Evolutionary conservation across 2,113 vertebrate species (phyloP), one percentile per base, ranked within the genome.

Genomic region (Odontesthes bonariensis): DNA sequence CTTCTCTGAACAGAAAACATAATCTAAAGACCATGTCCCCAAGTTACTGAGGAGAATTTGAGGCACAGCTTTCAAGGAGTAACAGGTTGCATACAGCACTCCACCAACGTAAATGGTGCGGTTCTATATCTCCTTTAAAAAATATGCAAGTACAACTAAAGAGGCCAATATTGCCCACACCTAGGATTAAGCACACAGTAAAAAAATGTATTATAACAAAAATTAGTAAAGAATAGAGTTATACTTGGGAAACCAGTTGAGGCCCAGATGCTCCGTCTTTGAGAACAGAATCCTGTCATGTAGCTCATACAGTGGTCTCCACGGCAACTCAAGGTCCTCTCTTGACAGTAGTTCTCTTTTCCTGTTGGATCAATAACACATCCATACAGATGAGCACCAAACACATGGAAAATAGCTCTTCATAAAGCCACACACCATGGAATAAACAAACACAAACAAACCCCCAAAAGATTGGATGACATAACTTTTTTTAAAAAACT

Each of bases 161-260:
- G 51, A 33, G 14, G 2, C 7, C 31, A 65, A 38, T 35, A 33
- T 13, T 53, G 7, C 32, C 23, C 10, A 13, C 19, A 47, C 61
- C 46, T 60, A 23, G 20, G 12, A 47, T 40, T 14, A 10, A 22
- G 53, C 13, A 64, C 20, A 33, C 8, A 44, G 55, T 58, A 12
- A 9, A 7, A 44, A 53, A 58, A 49, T 0, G 13, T 13, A 33
- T 64, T 0, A 53, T 4, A 27, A 38, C 2, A 64, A 22, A 8
- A 56, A 46, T 44, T 9, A 49, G 5, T 19, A 32, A 59, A 47
- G 10, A 51, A 46, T 22, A 58, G 17, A 77, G 58, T 89, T 95
- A 91, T 99, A 99, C 98, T 97, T 98, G 69, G 97, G 98, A 93
- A 98, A 99, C 97, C 97, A 99, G 92, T 98, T 98, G 87, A 99